Evolutionary conservation across 2,113 vertebrate species (phyloP).

Genomic region (Cariama cristata): DNA sequence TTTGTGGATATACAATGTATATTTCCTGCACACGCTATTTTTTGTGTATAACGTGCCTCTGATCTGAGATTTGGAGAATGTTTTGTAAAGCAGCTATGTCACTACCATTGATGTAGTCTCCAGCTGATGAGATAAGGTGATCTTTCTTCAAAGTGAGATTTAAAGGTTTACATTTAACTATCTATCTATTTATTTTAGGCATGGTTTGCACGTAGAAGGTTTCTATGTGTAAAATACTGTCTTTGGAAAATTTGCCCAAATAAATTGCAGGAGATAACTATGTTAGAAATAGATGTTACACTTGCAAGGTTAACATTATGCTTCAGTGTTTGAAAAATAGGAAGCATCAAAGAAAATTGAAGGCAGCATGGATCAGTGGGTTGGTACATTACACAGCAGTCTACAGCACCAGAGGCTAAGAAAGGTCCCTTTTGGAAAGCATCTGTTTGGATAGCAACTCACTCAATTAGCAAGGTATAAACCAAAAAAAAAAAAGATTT

Average conservation of each 20-base stretch:
- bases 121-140: not conserved
- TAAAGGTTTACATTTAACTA: not conserved
- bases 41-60: not conserved
- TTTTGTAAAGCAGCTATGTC: not conserved
- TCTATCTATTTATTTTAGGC: not conserved
- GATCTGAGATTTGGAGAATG: not conserved
- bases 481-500: not conserved
- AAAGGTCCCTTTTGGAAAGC: not conserved
- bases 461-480: not conserved
- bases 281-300: not conserved
- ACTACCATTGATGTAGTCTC: not conserved
- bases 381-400: not conserved
- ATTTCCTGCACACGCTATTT: constrained; percentile 12
- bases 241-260: not conserved
- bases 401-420: not conserved
- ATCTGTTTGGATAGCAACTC: not conserved
- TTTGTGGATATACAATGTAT: constrained; percentile 53
- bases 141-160: not conserved
- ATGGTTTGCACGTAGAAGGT: fast-evolving
- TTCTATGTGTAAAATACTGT: not conserved
- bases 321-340: not conserved
- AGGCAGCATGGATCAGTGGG: not conserved
- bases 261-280: not conserved
- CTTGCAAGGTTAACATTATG: constrained; percentile 12
- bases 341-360: constrained; percentile 19